Base-by-base conservation (phyloP, 2,888 invertebrate genomes). In the Venusia cambrica region DNA sequence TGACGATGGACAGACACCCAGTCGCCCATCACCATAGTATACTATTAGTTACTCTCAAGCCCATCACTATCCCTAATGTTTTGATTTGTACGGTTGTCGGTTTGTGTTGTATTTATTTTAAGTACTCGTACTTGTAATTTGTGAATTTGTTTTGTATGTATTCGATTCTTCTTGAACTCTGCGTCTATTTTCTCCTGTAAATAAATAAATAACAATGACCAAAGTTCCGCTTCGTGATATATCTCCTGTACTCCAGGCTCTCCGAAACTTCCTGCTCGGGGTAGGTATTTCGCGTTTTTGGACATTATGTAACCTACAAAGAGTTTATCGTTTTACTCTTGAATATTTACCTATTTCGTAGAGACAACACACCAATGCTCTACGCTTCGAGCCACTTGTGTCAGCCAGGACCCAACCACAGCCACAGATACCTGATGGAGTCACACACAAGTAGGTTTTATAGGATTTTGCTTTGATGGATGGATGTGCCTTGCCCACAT, bases 391-490 rank as follows among this genome's bases (percentile, higher is more conserved):
- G 47, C 90, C 93, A 15, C 71, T 85, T 2, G 4, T 94, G 17
- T 81, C 94, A 1, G 83, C 90, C 4, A 92, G 97, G 57, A 93
- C 93, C 30, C 96, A 95, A 65, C 96, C 96, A 10, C 92, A 87
- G 6, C 97, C 97, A 22, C 73, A 89, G 33, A 71, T 97, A 28
- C 98, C 96, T 8, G 94, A 91, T 43, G 98, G 97, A 4, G 92
- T 94, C 1, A 88, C 93, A 13, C 94, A 95, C 74, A 90, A 88
- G 69, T 80, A 65, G 60, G 70, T 45, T 26, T 16, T 8, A 18
- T 8, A n/a, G n/a, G n/a, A n/a, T n/a, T n/a, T n/a, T n/a, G n/a
- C n/a, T n/a, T n/a, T n/a, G n/a, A n/a, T n/a, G n/a, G n/a, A n/a
- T n/a, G n/a, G n/a, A n/a, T n/a, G n/a, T n/a, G n/a, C n/a, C n/a